Conservation (phyloP, 2,888 invertebrate species). For the Lasioglossum zephyrum region DNA sequence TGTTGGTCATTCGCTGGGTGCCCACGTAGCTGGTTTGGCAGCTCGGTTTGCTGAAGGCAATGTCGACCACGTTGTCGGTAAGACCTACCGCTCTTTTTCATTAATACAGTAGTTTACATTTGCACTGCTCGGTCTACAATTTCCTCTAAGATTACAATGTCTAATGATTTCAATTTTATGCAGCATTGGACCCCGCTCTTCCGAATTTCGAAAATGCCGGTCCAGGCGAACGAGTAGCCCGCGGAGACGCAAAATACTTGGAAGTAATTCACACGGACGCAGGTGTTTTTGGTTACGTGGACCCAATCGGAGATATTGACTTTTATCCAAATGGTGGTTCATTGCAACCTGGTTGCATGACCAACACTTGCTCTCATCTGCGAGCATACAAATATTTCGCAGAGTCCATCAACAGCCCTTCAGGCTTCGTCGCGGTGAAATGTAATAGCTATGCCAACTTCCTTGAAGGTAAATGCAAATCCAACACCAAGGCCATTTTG, state of each 20-base stretch:
- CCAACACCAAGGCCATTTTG: not conserved
- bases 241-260: not conserved
- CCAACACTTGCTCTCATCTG: not conserved
- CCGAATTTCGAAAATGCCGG: not conserved
- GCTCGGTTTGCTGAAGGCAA: not conserved
- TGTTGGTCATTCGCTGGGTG: not conserved
- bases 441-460: not conserved
- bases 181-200: constrained; percentile 4
- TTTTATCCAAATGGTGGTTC: constrained; percentile 1
- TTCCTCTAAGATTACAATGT: too few relatives aligned
- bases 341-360: not conserved
- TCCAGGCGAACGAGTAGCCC: not conserved
- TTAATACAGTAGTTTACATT: not conserved
- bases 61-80: not conserved
- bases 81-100: not conserved
- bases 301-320: not conserved
- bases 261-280: not conserved
- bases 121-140: too few relatives aligned
- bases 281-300: not conserved
- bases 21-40: not conserved
- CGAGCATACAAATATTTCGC: not conserved
- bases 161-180: too few relatives aligned
- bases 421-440: not conserved
- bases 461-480: not conserved
- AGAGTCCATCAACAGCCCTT: not conserved